Base-by-base conservation (phyloP, 2,888 invertebrate species). In the Cerastis leucographa region DNA sequence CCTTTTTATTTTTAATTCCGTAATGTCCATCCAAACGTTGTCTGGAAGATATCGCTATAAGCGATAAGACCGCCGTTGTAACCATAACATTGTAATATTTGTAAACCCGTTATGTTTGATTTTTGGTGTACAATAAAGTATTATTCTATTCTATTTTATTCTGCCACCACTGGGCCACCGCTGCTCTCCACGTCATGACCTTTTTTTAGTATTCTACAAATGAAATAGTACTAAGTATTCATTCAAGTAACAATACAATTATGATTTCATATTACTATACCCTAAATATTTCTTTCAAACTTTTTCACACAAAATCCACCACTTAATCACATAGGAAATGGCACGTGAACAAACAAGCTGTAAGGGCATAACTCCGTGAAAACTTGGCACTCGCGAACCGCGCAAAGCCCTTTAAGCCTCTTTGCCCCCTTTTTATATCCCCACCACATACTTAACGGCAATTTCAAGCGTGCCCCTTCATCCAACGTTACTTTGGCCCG, bases 361-460 rank as follows among this genome's bases (percentile, higher is more conserved):
- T 89, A 88, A 90, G 90, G 90, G 91, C 92, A 92, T 93, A 94
- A 93, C 93, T 93, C 92, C 90, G 89, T 87, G 88, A 87, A 87
- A 94, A 94, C 93, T 94, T 94, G 91, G 90, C 92, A 91, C 93
- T 92, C 91, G 91, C 90, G 91, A 91, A 88, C 91, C 91, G 89
- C 89, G 89, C 88, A 94, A 96, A 95, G 94, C 94, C 93, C 89
- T 85, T 89, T 95, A 95, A 96, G 95, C 95, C 93, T 92, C 94
- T 94, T 93, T 93, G 89, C 94, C 93, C 92, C 93, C 94, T 93
- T 94, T 94, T 94, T 94, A 93, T 94, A 93, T 91, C 91, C 90
- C 93, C 92, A 92, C 94, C 95, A 94, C 94, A 95, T 94, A 95
- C 96, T 95, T 96, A 96, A 92, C 93, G 92, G 92, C 93, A 94